These are phyloP conservation scores for Agriopis marginaria DNA, from an alignment of 2,888 invertebrate genomes.

Conservation along the genomic window DNA sequence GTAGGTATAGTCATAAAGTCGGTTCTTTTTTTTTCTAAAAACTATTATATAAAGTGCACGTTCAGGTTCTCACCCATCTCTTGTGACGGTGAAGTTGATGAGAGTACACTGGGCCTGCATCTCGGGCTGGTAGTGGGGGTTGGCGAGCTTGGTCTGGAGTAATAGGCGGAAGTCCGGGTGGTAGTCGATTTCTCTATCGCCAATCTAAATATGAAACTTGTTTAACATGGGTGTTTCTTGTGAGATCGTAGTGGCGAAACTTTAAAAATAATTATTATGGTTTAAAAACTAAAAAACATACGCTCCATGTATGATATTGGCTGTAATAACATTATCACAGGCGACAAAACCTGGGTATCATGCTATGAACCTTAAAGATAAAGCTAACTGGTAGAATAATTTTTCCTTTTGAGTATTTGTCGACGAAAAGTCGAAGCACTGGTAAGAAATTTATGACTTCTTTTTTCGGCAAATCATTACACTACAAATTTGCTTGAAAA, in stretches of 20 bases:
- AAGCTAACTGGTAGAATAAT: neutral
- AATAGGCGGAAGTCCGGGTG: conserved; percentile 93
- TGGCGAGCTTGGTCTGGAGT: conserved; percentile 96
- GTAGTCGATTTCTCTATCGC: conserved; percentile 97
- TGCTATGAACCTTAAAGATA: neutral
- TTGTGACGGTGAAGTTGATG: conserved; percentile 98
- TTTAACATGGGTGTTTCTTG: no score
- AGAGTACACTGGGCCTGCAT: conserved; percentile 98
- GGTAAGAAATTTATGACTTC: neutral
- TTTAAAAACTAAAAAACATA: no score
- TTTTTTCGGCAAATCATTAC: neutral
- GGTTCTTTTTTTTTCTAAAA: no score
- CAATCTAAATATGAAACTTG: conserved; percentile 86
- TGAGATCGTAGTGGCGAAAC: no score
- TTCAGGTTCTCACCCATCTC: conserved; percentile 88
- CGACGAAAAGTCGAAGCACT: neutral
- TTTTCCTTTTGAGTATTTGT: neutral
- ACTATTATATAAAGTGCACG: neutral
- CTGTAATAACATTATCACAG: no score
- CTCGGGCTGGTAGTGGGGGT: conserved; percentile 98
- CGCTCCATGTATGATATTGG: no score
- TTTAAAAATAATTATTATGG: no score
- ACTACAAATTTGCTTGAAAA: neutral
- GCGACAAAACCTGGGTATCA: no score
- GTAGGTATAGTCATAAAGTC: no score